These are phyloP conservation scores for Lasius fuliginosus DNA, from an alignment of 2,888 invertebrate genomes.

Conservation along the genomic window DNA sequence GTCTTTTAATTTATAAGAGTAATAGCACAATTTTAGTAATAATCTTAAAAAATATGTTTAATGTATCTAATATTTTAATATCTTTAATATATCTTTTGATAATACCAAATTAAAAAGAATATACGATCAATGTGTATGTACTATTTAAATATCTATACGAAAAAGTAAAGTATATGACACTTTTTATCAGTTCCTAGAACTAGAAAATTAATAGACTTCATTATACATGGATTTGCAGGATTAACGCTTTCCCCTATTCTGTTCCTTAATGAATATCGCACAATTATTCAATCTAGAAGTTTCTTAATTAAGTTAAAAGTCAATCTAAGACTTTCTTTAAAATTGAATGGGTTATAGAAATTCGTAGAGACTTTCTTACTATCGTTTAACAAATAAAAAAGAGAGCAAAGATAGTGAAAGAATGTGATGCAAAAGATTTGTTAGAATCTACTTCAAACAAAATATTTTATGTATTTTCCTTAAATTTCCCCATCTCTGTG, in stretches of 20 bases:
- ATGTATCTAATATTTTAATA: background rate
- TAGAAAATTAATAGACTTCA: constrained; percentile 4
- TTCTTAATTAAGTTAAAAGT: constrained; percentile 34
- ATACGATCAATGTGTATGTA: background rate
- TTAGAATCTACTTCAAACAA: background rate
- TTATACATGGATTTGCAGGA: background rate
- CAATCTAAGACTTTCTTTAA: constrained; percentile 10
- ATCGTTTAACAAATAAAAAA: background rate
- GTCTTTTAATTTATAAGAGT: background rate
- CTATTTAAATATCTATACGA: background rate
- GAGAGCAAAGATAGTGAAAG: background rate
- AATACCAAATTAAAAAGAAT: background rate
- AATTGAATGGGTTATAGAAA: constrained; percentile 13
- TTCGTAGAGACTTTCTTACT: constrained; percentile 4
- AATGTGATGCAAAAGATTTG: background rate
- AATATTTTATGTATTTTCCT: background rate
- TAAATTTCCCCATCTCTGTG: background rate
- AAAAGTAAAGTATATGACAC: background rate
- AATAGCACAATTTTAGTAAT: background rate
- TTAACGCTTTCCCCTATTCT: background rate
- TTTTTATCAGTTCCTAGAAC: background rate
- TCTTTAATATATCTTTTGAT: background rate
- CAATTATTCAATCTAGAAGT: constrained; percentile 34
- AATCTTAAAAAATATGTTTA: background rate
- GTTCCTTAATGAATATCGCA: constrained; percentile 27